A percentile compares a stretch with the other conserved stretches of the same genome.
Evolutionary conservation across 1,140 invertebrate species (phyloP).

Genomic region (Camponotus floridanus): DNA sequence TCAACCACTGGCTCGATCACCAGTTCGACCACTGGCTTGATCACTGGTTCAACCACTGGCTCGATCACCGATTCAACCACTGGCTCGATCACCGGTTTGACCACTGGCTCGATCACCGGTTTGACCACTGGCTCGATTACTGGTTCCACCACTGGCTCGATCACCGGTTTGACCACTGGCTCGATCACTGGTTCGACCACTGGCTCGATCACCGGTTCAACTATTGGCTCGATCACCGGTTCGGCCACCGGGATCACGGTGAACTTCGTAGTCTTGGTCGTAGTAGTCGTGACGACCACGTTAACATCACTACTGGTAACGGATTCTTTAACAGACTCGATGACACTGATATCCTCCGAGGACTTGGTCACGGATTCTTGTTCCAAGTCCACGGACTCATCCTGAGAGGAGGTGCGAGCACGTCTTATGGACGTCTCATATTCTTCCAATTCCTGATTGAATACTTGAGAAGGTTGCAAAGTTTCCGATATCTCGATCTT

Average conservation of each 20-base stretch:
- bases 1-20: constrained; percentile 76
- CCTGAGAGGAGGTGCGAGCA: constrained; percentile 57
- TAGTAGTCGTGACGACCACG: neutral
- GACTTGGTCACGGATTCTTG: constrained; percentile 73
- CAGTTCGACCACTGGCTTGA: constrained; percentile 76
- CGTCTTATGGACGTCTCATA: constrained; percentile 77
- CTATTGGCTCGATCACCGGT: constrained; percentile 74
- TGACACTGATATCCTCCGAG: constrained; percentile 73
- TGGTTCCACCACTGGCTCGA: no score
- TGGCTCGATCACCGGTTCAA: constrained; percentile 76
- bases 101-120: no score
- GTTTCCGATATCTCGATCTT: constrained; percentile 84
- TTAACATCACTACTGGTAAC: neutral
- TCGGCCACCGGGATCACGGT: constrained; percentile 78
- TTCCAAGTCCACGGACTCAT: constrained; percentile 65
- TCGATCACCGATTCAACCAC: constrained; percentile 77
- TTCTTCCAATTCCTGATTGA: constrained; percentile 84
- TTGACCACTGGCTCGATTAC: constrained; percentile 75
- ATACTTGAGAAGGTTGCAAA: constrained; percentile 81
- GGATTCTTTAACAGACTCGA: constrained; percentile 70
- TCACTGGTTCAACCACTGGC: no score
- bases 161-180: neutral
- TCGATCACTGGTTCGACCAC: constrained; percentile 50
- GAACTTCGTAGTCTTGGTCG: constrained; percentile 75
- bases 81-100: constrained; percentile 70